Conservation (phyloP, 2,797 vertebrate genomes). For the Galaxias olidus region DNA sequence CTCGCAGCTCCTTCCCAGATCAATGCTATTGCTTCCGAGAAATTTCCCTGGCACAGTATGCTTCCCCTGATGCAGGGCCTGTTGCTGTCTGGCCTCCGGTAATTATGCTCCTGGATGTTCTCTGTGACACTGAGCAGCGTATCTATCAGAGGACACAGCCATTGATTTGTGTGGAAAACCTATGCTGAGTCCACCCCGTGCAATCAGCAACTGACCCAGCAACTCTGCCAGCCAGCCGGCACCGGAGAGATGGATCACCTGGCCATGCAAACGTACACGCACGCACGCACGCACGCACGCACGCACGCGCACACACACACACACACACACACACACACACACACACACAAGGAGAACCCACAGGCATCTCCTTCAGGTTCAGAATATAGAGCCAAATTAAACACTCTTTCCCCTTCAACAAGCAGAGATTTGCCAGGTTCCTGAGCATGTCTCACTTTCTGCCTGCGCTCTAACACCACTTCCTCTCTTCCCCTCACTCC, state of each 20-base stretch:
- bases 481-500: background rate
- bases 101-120: constrained; percentile 32
- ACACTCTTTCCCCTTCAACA: background rate
- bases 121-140: constrained; percentile 12
- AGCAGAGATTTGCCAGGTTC: background rate
- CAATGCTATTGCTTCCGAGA: background rate
- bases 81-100: background rate
- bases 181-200: background rate
- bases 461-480: background rate
- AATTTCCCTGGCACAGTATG: background rate
- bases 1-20: background rate
- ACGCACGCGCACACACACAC: background rate
- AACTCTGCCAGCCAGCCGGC: background rate
- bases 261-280: no score
- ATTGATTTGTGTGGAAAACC: constrained; percentile 14
- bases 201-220: background rate
- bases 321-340: background rate
- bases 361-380: background rate
- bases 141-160: constrained; percentile 31
- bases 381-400: background rate
- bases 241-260: background rate
- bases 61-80: background rate
- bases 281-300: background rate
- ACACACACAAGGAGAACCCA: background rate
- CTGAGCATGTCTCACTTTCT: no score